phyloP scores from a whole-genome alignment of 2,797 vertebrate species.

The Cirrhinus mrigala region DNA sequence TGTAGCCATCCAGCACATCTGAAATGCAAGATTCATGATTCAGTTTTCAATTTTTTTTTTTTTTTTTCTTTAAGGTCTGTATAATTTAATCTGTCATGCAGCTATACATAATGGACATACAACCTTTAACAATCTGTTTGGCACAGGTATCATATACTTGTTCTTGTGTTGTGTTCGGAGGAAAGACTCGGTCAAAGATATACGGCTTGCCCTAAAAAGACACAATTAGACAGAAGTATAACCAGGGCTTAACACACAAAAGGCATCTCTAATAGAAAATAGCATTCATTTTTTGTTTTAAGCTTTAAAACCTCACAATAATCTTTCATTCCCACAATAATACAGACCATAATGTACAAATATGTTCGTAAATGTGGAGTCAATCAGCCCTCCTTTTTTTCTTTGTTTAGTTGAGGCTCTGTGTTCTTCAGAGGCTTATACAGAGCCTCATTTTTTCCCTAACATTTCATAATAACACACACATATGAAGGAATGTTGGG shows the following conservation, averaged over 20 bases:
- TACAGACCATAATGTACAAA: too few relatives aligned
- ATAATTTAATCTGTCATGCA: not conserved
- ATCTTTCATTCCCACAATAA: not conserved
- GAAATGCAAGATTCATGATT: conserved; percentile 49
- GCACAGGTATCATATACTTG: conserved; percentile 92
- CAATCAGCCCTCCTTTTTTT: too few relatives aligned
- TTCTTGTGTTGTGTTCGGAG: conserved; percentile 88
- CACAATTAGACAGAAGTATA: not conserved
- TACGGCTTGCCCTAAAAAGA: conserved; percentile 88
- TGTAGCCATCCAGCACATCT: conserved; percentile 96
- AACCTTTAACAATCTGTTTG: conserved; percentile 94
- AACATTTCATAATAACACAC: too few relatives aligned
- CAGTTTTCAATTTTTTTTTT: not conserved
- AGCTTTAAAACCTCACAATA: not conserved
- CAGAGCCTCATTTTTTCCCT: too few relatives aligned
- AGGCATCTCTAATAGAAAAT: not conserved
- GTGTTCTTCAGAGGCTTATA: too few relatives aligned
- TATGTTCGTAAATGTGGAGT: not conserved
- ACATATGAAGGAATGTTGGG: too few relatives aligned
- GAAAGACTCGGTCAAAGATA: conserved; percentile 88
- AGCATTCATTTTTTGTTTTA: not conserved
- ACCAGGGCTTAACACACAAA: not conserved
- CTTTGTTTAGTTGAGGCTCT: too few relatives aligned
- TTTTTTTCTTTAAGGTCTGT: not conserved
- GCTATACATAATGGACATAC: conserved; percentile 5